Percentiles rank a stretch among this genome's conserved stretches.
Conservation (phyloP, 35 echinoderm and acorn worm species). For the Heliocidaris tuberculata region DNA sequence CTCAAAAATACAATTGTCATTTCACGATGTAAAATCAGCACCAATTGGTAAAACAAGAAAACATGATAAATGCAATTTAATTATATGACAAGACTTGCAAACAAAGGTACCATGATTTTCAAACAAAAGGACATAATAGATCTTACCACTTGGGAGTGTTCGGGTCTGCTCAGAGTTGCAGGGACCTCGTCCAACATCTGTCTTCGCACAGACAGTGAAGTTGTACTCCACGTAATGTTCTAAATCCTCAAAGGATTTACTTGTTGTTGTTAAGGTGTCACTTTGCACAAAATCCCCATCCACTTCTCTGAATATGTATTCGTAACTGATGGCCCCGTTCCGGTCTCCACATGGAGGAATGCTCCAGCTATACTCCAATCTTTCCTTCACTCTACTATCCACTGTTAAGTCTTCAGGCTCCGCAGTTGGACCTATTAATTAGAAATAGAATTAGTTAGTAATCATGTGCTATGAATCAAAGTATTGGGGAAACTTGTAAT, state of each 20-base stretch:
- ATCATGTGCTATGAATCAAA: too few relatives aligned
- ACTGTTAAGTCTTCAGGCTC: background rate
- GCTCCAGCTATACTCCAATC: background rate
- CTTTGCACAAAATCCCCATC: background rate
- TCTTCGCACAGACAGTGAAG: background rate
- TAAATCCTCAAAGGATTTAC: background rate
- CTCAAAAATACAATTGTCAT: too few relatives aligned
- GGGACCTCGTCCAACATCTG: background rate
- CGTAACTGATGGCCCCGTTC: background rate
- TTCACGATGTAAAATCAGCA: too few relatives aligned
- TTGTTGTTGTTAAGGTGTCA: background rate
- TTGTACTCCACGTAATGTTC: background rate
- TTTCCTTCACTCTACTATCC: background rate
- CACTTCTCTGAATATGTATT: background rate
- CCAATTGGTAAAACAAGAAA: too few relatives aligned
- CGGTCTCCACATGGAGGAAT: background rate
- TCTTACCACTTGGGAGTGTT: background rate
- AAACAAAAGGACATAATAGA: background rate
- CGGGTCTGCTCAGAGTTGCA: background rate
- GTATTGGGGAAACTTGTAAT: too few relatives aligned
- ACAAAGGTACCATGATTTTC: too few relatives aligned
- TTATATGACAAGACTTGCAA: too few relatives aligned
- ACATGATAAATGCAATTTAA: too few relatives aligned
- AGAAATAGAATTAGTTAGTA: too few relatives aligned
- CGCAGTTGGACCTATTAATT: background rate